phyloP scores from a whole-genome alignment of 2,888 invertebrate genomes.

The Meiosimyza platycephala region DNA sequence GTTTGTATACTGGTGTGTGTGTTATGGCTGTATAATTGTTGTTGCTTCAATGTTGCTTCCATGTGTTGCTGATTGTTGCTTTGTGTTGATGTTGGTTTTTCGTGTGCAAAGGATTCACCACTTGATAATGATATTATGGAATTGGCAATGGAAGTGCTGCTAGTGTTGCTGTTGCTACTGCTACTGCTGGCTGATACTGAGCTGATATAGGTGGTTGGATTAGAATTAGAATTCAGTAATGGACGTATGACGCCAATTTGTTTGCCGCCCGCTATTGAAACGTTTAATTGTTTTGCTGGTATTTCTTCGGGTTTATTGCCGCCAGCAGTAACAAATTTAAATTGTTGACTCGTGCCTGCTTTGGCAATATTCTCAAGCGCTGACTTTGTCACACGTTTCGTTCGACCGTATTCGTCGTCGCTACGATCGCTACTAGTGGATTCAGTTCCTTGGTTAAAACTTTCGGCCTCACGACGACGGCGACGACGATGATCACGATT shows the following conservation, averaged over 20 bases:
- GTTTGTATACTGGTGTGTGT: slow-evolving; percentile 12
- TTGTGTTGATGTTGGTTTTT: slow-evolving; percentile 10
- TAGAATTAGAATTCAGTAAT: slow-evolving; percentile 40
- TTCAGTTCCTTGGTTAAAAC: slow-evolving; percentile 49
- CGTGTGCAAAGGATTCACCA: slow-evolving; percentile 30
- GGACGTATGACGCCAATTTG: slow-evolving; percentile 73
- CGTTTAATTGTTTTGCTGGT: slow-evolving; percentile 26
- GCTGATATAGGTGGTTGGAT: slow-evolving; percentile 43
- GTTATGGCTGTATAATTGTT: slow-evolving; percentile 19
- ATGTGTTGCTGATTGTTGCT: slow-evolving; percentile 43
- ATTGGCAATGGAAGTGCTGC: slow-evolving; percentile 9
- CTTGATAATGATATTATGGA: slow-evolving; percentile 36
- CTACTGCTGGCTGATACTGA: slow-evolving; percentile 32
- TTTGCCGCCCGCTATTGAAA: slow-evolving; percentile 50
- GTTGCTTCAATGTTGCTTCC: slow-evolving; percentile 43
- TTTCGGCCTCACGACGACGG: slow-evolving; percentile 53
- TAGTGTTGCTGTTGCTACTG: slow-evolving; percentile 26
- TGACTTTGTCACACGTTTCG: slow-evolving; percentile 67
- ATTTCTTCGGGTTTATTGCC: slow-evolving; percentile 39
- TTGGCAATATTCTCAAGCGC: slow-evolving; percentile 77
- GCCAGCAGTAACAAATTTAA: slow-evolving; percentile 53
- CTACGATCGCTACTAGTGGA: slow-evolving; percentile 52
- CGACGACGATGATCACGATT: slow-evolving; percentile 39
- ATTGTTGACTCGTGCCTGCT: slow-evolving; percentile 76
- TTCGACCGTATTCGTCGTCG: slow-evolving; percentile 61